Base-by-base conservation (phyloP, 2,113 vertebrate species). In the Grallaria varia region DNA sequence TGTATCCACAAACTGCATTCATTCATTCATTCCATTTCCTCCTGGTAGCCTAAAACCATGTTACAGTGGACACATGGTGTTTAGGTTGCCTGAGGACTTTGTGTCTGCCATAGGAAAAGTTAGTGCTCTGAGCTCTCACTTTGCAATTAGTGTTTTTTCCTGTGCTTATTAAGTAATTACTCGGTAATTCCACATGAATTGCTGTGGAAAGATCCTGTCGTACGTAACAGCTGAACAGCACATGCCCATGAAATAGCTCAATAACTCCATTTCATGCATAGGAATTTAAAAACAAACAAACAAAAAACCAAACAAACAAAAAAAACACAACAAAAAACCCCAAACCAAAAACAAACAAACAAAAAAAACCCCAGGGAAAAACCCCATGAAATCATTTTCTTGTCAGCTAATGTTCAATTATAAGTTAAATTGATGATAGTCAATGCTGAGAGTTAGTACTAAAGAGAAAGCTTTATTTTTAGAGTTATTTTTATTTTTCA, bases 81-180 rank as follows among this genome's bases (percentile, higher is more conserved):
- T 79, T 68, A 68, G 49, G 19, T 87, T 84, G 69, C 73, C 77
- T 82, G 49, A 75, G 69, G 84, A 87, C 64, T 71, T 71, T 59
- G 15, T 68, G 56, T 84, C 56, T 91, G 77, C 62, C 89, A 30
- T 9, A 83, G 62, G 50, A 91, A 42, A 73, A 81, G 66, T 81
- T 33, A 89, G 35, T 84, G 56, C 77, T 81, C 33, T 55, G 37
- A 93, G 79, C 44, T 82, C 44, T 67, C 35, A 40, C 50, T 88
- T 88, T 8, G 44, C 52, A 91, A 85, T 90, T 94, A 73, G 28
- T 44, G 2, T 27, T 78, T 90, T 87, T 78, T 64, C 33, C 45
- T 42, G 3, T 66, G 59, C 59, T 87, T 79, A 64, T 89, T 93
- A 93, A 88, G 30, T 73, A 83, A 85, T 76, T 91, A 42, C 18